Evolutionary conservation across 2,888 invertebrate genomes (phyloP), one percentile per base, ranked within the genome.

Genomic region (Nemoura dubitans): DNA sequence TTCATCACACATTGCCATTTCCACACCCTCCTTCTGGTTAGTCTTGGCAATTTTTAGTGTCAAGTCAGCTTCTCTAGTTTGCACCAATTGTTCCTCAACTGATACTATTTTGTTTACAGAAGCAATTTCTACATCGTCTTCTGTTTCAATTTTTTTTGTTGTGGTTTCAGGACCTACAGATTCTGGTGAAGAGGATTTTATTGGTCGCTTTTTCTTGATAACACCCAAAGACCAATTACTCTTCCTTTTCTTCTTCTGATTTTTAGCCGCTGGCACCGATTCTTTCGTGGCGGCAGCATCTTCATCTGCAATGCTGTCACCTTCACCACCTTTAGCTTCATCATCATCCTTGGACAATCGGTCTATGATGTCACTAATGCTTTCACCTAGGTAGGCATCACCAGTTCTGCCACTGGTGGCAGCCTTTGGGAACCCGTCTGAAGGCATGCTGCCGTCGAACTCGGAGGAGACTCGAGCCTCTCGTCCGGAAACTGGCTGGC

Each of bases 141-240:
- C 36, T 36, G 10, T 6, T 10, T 10, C 59, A 59, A 21, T 21
- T 59, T 21, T 21, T 59, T 59, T 21, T 21, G 16, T 59, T 59
- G 21, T 1, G 14, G 10, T 21, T 14, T 59, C 59, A 6, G 10
- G 10, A 36, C 10, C 10, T 36, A 36, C 36, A 6, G 36, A 3
- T 21, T 59, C 59, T 21, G 59, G 59, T 7, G 59, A 59, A 14
- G 16, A 21, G 21, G 59, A 59, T 21, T 59, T 59, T 16, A 21
- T 59, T 21, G 43, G 16, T 25, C 76, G 81, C 25, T 85, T 80
- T 81, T 85, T 81, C 80, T 78, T 84, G n/a, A 88, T 89, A 88
- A 87, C 89, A 88, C 85, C 91, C 89, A 90, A 89, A 83, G 89
- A 90, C 91, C 90, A 91, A 27, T 87, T 90, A 2, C 86, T 88